These are phyloP conservation scores for Rhabdornis inornatus DNA, from an alignment of 2,113 vertebrate species.

Conservation along the genomic window DNA sequence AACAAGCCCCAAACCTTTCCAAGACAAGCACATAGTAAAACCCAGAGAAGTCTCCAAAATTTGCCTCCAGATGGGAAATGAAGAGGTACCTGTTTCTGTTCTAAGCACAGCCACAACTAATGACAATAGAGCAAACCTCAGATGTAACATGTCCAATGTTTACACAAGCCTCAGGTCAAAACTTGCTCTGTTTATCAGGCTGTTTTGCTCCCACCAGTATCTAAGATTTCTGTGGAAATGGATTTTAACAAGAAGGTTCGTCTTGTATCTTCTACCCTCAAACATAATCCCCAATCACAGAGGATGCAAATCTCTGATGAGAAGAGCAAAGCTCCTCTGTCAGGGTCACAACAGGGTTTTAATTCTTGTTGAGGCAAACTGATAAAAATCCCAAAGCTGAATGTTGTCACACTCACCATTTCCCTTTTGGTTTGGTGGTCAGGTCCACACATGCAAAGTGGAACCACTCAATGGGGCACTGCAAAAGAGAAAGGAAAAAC, in stretches of 20 bases:
- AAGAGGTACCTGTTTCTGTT: neutral
- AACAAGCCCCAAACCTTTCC: neutral
- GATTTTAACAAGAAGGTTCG: neutral
- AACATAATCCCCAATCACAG: neutral
- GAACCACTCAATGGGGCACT: slow-evolving; percentile 99
- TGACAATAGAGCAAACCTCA: neutral
- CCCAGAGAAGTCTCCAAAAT: neutral
- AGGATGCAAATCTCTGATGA: neutral
- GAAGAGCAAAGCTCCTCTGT: neutral
- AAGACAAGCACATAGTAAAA: neutral
- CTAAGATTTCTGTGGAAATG: neutral
- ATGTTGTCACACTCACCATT: slow-evolving; percentile 82
- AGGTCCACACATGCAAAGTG: slow-evolving; percentile 98
- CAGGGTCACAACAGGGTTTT: neutral
- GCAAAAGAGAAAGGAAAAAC: neutral
- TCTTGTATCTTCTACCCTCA: neutral
- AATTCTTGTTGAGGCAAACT: neutral
- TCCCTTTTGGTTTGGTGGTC: slow-evolving; percentile 98
- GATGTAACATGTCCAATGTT: rapidly evolving
- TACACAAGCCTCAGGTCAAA: neutral
- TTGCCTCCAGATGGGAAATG: neutral
- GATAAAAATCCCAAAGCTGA: neutral
- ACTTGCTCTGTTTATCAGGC: neutral
- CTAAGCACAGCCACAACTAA: neutral
- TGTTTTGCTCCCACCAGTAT: neutral